Evolutionary conservation across 2,113 vertebrate species (phyloP).

Genomic region (Macheiramphus alcinus): DNA sequence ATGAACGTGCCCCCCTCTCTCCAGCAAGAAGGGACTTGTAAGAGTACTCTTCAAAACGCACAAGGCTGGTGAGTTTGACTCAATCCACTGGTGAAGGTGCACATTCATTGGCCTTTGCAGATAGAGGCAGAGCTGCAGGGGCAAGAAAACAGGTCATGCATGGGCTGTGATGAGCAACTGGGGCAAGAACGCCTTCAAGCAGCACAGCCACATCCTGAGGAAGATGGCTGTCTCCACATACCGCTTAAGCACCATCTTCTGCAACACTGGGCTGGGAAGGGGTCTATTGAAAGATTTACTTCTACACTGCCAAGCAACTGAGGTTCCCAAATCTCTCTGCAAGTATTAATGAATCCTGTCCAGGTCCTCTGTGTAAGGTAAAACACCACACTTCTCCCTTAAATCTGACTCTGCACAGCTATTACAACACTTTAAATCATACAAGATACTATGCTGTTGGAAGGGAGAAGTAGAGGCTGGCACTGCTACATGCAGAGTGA

Average conservation of each 20-base stretch:
- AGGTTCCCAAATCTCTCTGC: neutral
- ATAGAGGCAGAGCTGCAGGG: neutral
- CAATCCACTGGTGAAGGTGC: neutral
- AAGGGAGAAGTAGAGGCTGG: neutral
- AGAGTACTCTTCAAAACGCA: neutral
- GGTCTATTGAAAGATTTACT: neutral
- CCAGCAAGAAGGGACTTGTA: neutral
- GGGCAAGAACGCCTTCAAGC: neutral
- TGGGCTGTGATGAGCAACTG: neutral
- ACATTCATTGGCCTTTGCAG: neutral
- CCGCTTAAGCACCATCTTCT: neutral
- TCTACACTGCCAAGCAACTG: neutral
- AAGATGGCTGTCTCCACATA: neutral
- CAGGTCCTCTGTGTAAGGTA: neutral
- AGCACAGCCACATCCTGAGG: neutral
- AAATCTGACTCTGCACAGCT: neutral
- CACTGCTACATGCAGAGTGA: neutral
- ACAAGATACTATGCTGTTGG: neutral
- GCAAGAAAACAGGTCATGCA: rapidly evolving
- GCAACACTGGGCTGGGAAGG: neutral
- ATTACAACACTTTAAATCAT: neutral
- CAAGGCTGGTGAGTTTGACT: neutral
- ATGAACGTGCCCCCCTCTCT: rapidly evolving
- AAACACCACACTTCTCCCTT: neutral
- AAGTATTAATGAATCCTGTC: neutral